Conservation (phyloP, 2,797 vertebrate species). For the Tinamus major region DNA sequence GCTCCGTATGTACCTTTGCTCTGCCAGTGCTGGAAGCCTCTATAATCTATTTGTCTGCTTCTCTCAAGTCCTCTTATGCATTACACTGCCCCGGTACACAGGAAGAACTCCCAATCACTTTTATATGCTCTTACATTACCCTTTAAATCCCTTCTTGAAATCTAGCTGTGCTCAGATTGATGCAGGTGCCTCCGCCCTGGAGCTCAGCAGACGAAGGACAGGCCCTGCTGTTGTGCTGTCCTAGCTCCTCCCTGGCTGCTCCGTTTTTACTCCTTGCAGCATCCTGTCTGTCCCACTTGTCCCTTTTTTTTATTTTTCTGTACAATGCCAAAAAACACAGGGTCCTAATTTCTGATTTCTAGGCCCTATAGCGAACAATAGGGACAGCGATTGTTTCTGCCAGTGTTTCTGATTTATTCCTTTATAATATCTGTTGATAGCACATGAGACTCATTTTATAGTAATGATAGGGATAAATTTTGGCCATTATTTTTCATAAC, state of each 20-base stretch:
- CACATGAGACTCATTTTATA: neutral
- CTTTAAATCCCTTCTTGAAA: neutral
- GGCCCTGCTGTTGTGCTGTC: neutral
- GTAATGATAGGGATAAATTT: conserved; percentile 18
- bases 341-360: neutral
- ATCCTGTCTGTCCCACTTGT: neutral
- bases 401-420: conserved; percentile 26
- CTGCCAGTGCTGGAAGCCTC: neutral
- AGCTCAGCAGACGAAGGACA: no score
- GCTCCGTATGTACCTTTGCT: accelerated
- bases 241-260: neutral
- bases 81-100: accelerated
- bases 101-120: neutral
- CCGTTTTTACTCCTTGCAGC: neutral
- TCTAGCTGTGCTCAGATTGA: accelerated
- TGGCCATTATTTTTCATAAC: conserved; percentile 1
- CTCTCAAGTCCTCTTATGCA: neutral
- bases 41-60: neutral
- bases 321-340: neutral
- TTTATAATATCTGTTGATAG: neutral
- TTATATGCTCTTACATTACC: neutral
- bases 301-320: accelerated
- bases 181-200: neutral
- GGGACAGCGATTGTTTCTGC: neutral
- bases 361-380: neutral